Evolutionary conservation across 1,140 invertebrate species (phyloP).

Genomic region (Octopus bimaculoides): DNA sequence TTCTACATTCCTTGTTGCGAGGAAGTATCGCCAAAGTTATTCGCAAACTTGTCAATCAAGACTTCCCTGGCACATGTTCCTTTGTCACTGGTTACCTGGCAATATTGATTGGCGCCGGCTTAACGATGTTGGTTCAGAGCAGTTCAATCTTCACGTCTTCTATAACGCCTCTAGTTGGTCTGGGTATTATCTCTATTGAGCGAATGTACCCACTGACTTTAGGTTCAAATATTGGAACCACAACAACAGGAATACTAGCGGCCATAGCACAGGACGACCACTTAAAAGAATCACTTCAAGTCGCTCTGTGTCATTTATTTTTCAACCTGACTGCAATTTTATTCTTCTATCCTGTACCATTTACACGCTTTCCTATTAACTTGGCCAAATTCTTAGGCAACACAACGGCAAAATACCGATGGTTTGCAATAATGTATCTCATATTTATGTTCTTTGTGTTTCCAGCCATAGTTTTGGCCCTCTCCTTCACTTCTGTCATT

Average conservation of each 20-base stretch:
- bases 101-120: conserved; percentile 60
- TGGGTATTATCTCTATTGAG: conserved; percentile 64
- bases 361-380: conserved; percentile 61
- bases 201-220: conserved; percentile 65
- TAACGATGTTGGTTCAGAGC: conserved; percentile 67
- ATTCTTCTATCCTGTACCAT: conserved; percentile 65
- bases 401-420: conserved; percentile 61
- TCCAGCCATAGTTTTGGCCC: conserved; percentile 58
- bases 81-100: conserved; percentile 63
- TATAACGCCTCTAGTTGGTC: conserved; percentile 65
- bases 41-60: conserved; percentile 60
- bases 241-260: conserved; percentile 63
- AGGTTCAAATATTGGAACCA: conserved; percentile 68
- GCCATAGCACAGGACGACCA: conserved; percentile 56
- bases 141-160: conserved; percentile 68
- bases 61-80: conserved; percentile 57
- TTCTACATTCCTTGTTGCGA: conserved; percentile 57
- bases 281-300: conserved; percentile 60
- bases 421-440: conserved; percentile 65
- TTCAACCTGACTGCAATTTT: conserved; percentile 58
- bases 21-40: conserved; percentile 59
- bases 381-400: conserved; percentile 61
- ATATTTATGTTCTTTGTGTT: conserved; percentile 61
- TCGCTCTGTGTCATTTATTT: conserved; percentile 61
- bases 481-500: conserved; percentile 52